phyloP scores from a whole-genome alignment of 1,140 invertebrate species.

The Drosophila trapezifrons region DNA sequence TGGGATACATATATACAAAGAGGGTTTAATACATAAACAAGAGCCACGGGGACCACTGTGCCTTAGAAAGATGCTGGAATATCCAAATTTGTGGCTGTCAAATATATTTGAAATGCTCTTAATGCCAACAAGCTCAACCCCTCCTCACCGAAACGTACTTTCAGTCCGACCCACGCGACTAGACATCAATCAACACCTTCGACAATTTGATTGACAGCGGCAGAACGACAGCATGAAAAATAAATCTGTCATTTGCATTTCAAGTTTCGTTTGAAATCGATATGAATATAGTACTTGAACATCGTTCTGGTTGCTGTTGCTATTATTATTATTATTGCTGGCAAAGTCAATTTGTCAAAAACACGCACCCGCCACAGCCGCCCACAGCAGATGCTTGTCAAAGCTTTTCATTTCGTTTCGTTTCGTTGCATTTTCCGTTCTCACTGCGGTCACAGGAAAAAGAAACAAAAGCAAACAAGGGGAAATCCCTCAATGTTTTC shows the following conservation, averaged over 20 bases:
- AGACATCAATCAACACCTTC: conserved; percentile 81
- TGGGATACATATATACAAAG: too few species aligned
- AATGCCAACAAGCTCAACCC: conserved; percentile 4
- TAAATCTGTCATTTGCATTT: conserved; percentile 83
- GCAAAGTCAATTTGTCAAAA: conserved; percentile 80
- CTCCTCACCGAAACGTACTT: background rate
- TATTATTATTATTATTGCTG: conserved; percentile 57
- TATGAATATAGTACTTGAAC: conserved; percentile 73
- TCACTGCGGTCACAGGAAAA: conserved; percentile 17
- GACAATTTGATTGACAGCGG: conserved; percentile 72
- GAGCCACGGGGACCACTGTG: too few species aligned
- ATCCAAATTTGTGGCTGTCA: conserved; percentile 44
- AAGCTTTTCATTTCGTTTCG: conserved; percentile 47
- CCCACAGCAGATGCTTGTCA: conserved; percentile 52
- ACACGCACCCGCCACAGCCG: conserved; percentile 36
- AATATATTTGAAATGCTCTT: conserved; percentile 49
- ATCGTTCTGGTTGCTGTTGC: conserved; percentile 26
- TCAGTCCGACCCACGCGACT: conserved; percentile 23
- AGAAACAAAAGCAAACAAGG: conserved; percentile 16
- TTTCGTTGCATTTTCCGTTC: conserved; percentile 34
- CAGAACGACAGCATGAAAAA: conserved; percentile 68
- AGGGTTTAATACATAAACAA: too few species aligned
- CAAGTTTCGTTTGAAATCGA: conserved; percentile 73
- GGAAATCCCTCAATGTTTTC: conserved; percentile 61
- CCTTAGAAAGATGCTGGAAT: background rate